phyloP scores from a whole-genome alignment of 2,888 invertebrate species.

The Oscheius sp. region DNA sequence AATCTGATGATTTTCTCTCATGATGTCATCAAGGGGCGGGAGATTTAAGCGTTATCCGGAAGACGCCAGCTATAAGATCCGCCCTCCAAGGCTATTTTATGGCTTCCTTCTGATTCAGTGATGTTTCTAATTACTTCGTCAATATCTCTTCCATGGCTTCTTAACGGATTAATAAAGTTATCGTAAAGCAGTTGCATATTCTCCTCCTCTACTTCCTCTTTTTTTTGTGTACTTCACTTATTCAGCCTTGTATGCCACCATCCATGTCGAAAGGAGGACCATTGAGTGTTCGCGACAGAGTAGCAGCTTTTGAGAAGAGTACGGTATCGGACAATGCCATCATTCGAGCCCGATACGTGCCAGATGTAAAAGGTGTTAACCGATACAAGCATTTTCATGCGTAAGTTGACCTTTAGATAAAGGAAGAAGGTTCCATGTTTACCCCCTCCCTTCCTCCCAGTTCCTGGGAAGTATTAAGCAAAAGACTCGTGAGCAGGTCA shows the following conservation, averaged over 20 bases:
- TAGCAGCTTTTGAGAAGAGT: conserved; percentile 44
- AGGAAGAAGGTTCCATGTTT: background rate
- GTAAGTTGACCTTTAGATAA: conserved; percentile 35
- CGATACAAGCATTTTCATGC: conserved; percentile 65
- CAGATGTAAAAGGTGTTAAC: conserved; percentile 63
- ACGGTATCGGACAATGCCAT: conserved; percentile 39
- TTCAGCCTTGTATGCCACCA: conserved; percentile 23
- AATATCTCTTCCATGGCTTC: background rate
- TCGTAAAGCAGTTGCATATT: background rate
- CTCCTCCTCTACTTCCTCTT: background rate
- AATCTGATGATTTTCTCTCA: too few relatives aligned
- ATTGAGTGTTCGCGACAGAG: conserved; percentile 43
- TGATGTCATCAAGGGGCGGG: conserved; percentile 25
- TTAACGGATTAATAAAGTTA: too few relatives aligned
- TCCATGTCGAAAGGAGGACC: conserved; percentile 10
- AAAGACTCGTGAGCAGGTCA: too few relatives aligned
- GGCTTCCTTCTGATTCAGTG: background rate
- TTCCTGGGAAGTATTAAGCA: too few relatives aligned
- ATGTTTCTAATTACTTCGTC: background rate
- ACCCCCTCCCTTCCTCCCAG: background rate
- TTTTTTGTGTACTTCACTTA: background rate
- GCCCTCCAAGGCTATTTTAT: background rate
- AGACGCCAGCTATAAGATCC: too few relatives aligned
- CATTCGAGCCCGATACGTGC: conserved; percentile 58
- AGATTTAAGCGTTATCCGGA: background rate